Evolutionary conservation across 1,140 invertebrate genomes (phyloP).

Genomic region (Drosophila malerkotliana): DNA sequence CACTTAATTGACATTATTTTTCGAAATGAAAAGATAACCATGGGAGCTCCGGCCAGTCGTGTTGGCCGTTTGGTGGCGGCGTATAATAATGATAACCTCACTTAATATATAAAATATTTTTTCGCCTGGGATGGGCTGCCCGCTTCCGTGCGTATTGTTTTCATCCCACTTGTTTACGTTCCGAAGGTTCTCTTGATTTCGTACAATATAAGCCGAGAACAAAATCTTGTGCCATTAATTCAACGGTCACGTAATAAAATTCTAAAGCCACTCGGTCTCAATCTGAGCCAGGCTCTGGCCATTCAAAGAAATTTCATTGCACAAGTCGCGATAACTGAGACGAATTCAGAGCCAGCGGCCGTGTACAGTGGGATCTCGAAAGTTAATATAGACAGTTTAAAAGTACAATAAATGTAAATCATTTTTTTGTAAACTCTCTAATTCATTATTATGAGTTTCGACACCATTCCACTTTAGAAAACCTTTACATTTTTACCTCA

Average conservation of each 20-base stretch:
- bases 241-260: constrained; percentile 71
- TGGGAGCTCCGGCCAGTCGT: constrained; percentile 36
- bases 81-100: constrained; percentile 33
- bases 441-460: no score
- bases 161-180: constrained; percentile 33
- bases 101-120: constrained; percentile 32
- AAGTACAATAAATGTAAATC: no score
- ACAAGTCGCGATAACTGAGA: constrained; percentile 43
- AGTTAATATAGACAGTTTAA: no score
- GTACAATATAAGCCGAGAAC: constrained; percentile 25
- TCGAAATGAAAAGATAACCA: constrained; percentile 39
- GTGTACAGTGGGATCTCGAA: constrained; percentile 7
- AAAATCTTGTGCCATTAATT: constrained; percentile 53
- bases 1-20: constrained; percentile 56
- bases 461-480: no score
- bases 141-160: constrained; percentile 48
- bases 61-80: constrained; percentile 5
- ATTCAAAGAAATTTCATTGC: constrained; percentile 67
- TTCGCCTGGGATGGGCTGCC: constrained; percentile 12
- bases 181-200: constrained; percentile 9
- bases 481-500: no score
- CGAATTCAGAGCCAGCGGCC: constrained; percentile 3
- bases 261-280: constrained; percentile 53
- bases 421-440: no score
- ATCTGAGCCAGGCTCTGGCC: constrained; percentile 27